Base-by-base conservation (phyloP, 2,113 vertebrate genomes). In the Silurus meridionalis region DNA sequence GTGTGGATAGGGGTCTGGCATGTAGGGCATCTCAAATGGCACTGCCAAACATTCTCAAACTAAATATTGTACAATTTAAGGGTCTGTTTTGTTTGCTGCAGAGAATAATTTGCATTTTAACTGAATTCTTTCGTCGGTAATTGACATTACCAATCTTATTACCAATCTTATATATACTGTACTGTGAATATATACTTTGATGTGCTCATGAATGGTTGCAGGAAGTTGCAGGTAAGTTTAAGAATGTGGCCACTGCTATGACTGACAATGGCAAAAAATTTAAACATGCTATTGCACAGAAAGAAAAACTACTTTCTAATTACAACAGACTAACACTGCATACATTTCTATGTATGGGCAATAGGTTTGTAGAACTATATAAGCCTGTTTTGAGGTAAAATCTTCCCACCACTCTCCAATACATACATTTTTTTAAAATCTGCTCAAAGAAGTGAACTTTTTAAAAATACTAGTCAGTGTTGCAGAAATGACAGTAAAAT, bases 11-110 rank as follows among this genome's bases (percentile, higher is more conserved):
- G n/a, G n/a, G n/a, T n/a, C n/a, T n/a, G n/a, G n/a, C n/a, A n/a
- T 80, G 75, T 72, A n/a, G n/a, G n/a, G 66, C 69, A 46, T 37
- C 28, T 37, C 28, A 37, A 37, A 37, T 37, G 28, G 28, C 28
- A 37, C 28, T 37, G 28, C 50, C 28, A 53, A n/a, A 46, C 28
- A 75, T 19, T 48, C 10, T 8, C 9, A 80, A 60, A 50, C 28
- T 37, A 86, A 66, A 79, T 17, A 85, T 48, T 64, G 37, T 48
- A 46, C 25, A 66, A 53, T 61, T 9, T 80, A 69, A 23, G 74
- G 66, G n/a, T 58, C 66, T 55, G 50, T 57, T 80, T n/a, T n/a
- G n/a, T n/a, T 53, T 13, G 23, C 4, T 25, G 64, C 66, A 67
- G n/a, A 14, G n/a, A 67, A 67, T 28, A 48, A 19, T 72, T 69